Evolutionary conservation across 2,113 vertebrate species (phyloP), one percentile per base, ranked within the genome.

Genomic region (Barbus barbus): DNA sequence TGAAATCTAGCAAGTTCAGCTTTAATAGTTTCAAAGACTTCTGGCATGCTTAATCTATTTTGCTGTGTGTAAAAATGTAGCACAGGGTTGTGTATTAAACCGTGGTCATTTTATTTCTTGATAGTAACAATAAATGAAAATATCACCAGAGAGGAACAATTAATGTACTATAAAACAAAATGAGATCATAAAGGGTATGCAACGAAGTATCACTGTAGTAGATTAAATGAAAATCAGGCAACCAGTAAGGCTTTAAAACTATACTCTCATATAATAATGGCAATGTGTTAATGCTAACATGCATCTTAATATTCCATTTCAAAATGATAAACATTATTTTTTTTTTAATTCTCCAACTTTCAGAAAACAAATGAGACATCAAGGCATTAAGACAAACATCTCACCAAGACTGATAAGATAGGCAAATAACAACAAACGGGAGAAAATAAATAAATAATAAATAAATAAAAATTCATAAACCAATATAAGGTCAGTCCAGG

Each of bases 141-240:
- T 88, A 87, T 84, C 86, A 89, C 90, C 87, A 87, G 89, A 93
- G 91, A 93, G 89, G 92, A 91, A 93, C 92, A 92, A 91, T 93
- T 91, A 92, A 93, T 91, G 91, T 93, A 93, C 93, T 93, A 93
- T 95, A 94, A 95, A 94, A 94, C 91, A 93, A 94, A 94, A 95
- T 94, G 91, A 93, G 93, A 93, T 93, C 92, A 93, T 95, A 94
- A 95, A 94, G 84, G 88, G 77, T 91, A 91, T 90, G 92, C 90
- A 93, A 93, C 92, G 93, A 93, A 91, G 93, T 93, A 92, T 94
- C 90, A 90, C 87, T 38, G 89, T 91, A 91, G 90, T 89, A 93
- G 92, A 94, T 94, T 94, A 93, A 93, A 95, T 93, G 92, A 93
- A 94, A 94, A 94, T 94, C 94, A 95, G 90, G 91, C 89, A 94